Evolutionary conservation across 2,888 invertebrate species (phyloP).

Genomic region (Chouioia cunea): DNA sequence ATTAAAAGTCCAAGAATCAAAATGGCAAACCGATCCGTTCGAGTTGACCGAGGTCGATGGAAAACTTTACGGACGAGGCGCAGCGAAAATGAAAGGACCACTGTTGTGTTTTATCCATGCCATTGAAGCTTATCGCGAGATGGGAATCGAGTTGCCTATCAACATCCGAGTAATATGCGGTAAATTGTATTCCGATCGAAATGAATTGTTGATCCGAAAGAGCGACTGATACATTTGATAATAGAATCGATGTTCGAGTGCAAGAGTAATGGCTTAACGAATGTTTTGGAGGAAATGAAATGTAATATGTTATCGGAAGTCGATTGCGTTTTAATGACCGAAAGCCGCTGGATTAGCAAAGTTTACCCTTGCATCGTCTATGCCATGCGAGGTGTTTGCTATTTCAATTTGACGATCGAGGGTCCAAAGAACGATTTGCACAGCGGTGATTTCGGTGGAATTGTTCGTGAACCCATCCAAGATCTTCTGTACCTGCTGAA

Average conservation of each 20-base stretch:
- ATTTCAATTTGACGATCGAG: constrained; percentile 51
- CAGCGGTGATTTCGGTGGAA: constrained; percentile 55
- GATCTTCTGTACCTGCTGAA: constrained; percentile 65
- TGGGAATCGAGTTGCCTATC: constrained; percentile 65
- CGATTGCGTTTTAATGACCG: constrained; percentile 65
- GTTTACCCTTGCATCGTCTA: constrained; percentile 68
- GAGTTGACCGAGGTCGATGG: constrained; percentile 61
- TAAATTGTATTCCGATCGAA: constrained; percentile 31
- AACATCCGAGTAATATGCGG: constrained; percentile 67
- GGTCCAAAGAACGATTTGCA: constrained; percentile 49
- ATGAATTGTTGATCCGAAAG: background rate
- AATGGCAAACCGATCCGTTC: constrained; percentile 68
- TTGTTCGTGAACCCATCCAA: constrained; percentile 63
- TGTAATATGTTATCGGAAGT: constrained; percentile 64
- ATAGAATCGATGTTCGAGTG: constrained; percentile 67
- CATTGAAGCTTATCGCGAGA: constrained; percentile 62
- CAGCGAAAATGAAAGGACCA: constrained; percentile 67
- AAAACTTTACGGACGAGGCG: constrained; percentile 66
- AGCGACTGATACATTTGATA: background rate
- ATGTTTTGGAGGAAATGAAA: constrained; percentile 61
- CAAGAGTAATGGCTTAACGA: constrained; percentile 58
- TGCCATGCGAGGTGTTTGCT: constrained; percentile 65
- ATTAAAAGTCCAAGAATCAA: constrained; percentile 58
- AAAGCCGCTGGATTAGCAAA: constrained; percentile 68
- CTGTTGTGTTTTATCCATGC: constrained; percentile 68